Base-by-base conservation (phyloP, 92 coral and sea anemone species). In the Umimayanthus kanabou region DNA sequence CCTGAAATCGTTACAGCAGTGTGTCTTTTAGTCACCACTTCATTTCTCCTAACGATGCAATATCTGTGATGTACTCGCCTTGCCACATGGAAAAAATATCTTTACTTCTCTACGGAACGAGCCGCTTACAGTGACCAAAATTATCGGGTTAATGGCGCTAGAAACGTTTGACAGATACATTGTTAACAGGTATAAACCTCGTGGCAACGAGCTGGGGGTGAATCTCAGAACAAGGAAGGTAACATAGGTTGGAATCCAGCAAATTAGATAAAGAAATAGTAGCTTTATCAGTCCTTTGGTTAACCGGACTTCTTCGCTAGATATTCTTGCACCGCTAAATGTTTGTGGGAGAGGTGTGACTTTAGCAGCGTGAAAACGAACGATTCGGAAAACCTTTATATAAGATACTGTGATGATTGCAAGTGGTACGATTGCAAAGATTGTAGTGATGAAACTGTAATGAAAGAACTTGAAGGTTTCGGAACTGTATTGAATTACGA, bases 401-500 rank as follows among this genome's bases (percentile, higher is more conserved):
- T 81, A 81, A 39, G 85, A 81, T 26, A 23, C 76, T 20, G 85
- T 66, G 6, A 81, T 81, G 20, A 81, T n/a, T 6, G 23, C 74
- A 22, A 81, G 85, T 5, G 85, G 85, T 16, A 65, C 33, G 43
- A 81, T 39, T 64, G 85, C 85, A 22, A 81, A 81, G 22, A 81
- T 33, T 66, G 20, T 66, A 11, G 85, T 81, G 22, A 81, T 81
- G n/a, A 81, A 81, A 76, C 76, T 81, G 26, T 81, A 81, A 66
- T 81, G 85, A 64, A 81, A 23, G 23, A 42, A n/a, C 30, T 81
- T 81, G 76, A 81, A 40, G 28, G n/a, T 81, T 39, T 81, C 71
- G 2, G 53, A 57, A 10, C 13, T 64, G 71, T 81, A 81, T 18
- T 81, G 18, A n/a, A 57, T 69, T 69, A 81, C 72, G 20, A 81